Conservation (phyloP, 2,113 vertebrate genomes). For the Hassar affinis region DNA sequence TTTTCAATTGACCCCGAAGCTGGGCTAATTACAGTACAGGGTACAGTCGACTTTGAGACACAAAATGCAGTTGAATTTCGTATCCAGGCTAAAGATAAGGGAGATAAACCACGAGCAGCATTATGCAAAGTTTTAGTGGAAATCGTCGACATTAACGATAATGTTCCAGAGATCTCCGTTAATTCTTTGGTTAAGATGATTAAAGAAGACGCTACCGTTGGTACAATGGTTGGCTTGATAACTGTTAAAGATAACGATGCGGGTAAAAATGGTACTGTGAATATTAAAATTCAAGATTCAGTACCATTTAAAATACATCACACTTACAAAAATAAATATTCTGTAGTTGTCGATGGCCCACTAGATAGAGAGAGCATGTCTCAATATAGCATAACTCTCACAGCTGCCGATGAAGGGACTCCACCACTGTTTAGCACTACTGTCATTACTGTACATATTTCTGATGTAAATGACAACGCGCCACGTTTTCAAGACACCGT, state of each 20-base stretch:
- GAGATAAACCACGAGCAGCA: conserved; percentile 30
- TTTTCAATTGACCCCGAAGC: conserved; percentile 47
- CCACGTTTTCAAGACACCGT: conserved; percentile 56
- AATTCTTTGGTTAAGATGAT: conserved; percentile 75
- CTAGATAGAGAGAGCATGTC: conserved; percentile 78
- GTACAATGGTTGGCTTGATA: conserved; percentile 80
- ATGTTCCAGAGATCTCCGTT: conserved; percentile 74
- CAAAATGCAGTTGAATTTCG: conserved; percentile 59
- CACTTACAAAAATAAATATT: conserved; percentile 84
- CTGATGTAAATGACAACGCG: conserved; percentile 70
- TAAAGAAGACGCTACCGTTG: conserved; percentile 73
- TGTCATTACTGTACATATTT: conserved; percentile 60
- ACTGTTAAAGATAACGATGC: conserved; percentile 78
- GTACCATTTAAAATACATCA: conserved; percentile 80
- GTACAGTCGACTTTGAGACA: conserved; percentile 51
- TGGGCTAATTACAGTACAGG: conserved; percentile 47
- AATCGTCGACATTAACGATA: conserved; percentile 73
- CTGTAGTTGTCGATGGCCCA: conserved; percentile 71
- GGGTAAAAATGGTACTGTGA: conserved; percentile 77
- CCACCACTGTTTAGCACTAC: conserved; percentile 59
- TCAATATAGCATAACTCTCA: conserved; percentile 77
- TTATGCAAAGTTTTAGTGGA: conserved; percentile 62
- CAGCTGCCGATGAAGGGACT: conserved; percentile 76
- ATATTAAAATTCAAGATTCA: conserved; percentile 64
- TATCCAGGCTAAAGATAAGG: conserved; percentile 61